phyloP scores from a whole-genome alignment of 2,888 invertebrate genomes.

The Pachycephus smyrnensis region DNA sequence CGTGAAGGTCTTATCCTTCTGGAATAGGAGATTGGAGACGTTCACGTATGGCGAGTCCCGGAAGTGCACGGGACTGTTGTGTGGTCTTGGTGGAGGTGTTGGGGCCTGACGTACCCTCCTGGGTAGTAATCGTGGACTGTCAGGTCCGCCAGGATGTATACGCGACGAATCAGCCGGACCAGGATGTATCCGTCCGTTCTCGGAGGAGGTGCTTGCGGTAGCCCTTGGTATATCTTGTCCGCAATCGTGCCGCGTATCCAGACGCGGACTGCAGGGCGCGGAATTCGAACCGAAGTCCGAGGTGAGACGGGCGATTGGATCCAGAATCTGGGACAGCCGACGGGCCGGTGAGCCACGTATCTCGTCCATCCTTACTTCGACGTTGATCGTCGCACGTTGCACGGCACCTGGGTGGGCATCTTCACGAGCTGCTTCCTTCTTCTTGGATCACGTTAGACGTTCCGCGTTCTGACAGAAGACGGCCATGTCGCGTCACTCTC shows the following conservation, averaged over 20 bases:
- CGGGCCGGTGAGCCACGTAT: constrained; percentile 72
- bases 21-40: constrained; percentile 57
- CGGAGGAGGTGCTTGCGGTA: neutral
- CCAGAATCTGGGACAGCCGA: constrained; percentile 85
- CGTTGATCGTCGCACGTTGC: constrained; percentile 4
- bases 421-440: neutral
- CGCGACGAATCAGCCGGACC: constrained; percentile 20
- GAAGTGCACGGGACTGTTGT: constrained; percentile 50
- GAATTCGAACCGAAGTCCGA: constrained; percentile 69
- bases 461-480: constrained; percentile 1
- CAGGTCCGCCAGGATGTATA: constrained; percentile 70
- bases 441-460: neutral
- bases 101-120: constrained; percentile 67
- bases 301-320: constrained; percentile 81
- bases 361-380: constrained; percentile 55
- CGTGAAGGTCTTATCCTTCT: constrained; percentile 58
- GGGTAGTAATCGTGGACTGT: constrained; percentile 79
- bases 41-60: constrained; percentile 61
- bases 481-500: constrained; percentile 2
- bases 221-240: neutral
- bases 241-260: constrained; percentile 47
- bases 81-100: constrained; percentile 68
- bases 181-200: neutral
- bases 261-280: constrained; percentile 67
- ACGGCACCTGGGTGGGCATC: neutral